These are phyloP conservation scores for Apocrypta bakeri DNA, from an alignment of 1,140 invertebrate genomes.

Conservation along the genomic window DNA sequence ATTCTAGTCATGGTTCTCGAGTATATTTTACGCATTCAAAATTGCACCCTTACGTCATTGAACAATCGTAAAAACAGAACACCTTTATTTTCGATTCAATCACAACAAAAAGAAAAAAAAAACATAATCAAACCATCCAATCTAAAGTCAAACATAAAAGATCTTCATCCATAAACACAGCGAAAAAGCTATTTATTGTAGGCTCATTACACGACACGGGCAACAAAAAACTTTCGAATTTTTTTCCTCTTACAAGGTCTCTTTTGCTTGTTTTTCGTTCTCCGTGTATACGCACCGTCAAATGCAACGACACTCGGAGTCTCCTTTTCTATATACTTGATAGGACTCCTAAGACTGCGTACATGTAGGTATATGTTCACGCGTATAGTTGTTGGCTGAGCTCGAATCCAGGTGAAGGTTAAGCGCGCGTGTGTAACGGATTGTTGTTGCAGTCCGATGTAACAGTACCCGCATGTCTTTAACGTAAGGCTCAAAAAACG, in stretches of 20 bases:
- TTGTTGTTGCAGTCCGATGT: conserved; percentile 44
- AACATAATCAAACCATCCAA: no score
- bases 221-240: not conserved
- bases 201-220: not conserved
- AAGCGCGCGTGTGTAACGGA: conserved; percentile 53
- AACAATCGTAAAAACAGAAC: no score
- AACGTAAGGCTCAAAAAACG: conserved; percentile 13
- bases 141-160: not conserved
- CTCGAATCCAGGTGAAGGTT: conserved; percentile 65
- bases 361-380: no score
- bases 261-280: not conserved
- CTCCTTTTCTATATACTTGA: not conserved
- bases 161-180: not conserved
- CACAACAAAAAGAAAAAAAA: no score
- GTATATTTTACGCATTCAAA: no score
- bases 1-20: no score
- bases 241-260: not conserved
- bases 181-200: not conserved
- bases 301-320: not conserved
- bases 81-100: no score
- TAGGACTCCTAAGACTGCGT: not conserved
- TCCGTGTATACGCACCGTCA: not conserved
- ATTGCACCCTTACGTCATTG: no score
- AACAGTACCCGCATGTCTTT: conserved; percentile 45
- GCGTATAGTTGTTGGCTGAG: conserved; percentile 37